These are phyloP conservation scores for Pangasius larnaudii DNA, from an alignment of 2,797 vertebrate genomes.

Conservation along the genomic window DNA sequence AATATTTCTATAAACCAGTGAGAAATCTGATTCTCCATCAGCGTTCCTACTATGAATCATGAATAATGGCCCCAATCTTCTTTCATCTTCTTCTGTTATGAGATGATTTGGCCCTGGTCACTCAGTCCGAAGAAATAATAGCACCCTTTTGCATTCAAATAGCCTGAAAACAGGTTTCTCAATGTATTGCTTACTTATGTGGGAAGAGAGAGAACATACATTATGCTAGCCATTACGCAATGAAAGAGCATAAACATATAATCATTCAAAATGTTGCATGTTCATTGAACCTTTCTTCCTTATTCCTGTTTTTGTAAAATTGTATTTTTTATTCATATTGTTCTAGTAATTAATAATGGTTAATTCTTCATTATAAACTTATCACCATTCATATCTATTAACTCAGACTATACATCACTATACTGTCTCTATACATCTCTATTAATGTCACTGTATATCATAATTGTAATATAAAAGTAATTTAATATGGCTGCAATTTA, in stretches of 20 bases:
- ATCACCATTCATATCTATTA: neutral
- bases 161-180: neutral
- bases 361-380: neutral
- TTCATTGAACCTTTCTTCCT: no score
- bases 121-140: neutral
- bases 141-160: neutral
- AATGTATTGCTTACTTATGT: neutral
- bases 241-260: neutral
- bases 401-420: no score
- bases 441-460: neutral
- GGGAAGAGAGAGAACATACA: neutral
- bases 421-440: neutral
- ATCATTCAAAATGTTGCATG: neutral
- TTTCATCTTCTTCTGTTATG: neutral
- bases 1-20: neutral
- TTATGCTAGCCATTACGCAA: neutral
- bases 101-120: neutral
- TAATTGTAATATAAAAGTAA: neutral
- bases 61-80: neutral
- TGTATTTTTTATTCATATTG: neutral
- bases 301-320: neutral
- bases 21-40: neutral
- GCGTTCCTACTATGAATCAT: neutral
- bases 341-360: neutral
- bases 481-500: neutral